A percentile compares a stretch with the other conserved stretches of the same genome.
phyloP scores from a whole-genome alignment of 2,113 vertebrate genomes.

The Tangachromis dhanisi region DNA sequence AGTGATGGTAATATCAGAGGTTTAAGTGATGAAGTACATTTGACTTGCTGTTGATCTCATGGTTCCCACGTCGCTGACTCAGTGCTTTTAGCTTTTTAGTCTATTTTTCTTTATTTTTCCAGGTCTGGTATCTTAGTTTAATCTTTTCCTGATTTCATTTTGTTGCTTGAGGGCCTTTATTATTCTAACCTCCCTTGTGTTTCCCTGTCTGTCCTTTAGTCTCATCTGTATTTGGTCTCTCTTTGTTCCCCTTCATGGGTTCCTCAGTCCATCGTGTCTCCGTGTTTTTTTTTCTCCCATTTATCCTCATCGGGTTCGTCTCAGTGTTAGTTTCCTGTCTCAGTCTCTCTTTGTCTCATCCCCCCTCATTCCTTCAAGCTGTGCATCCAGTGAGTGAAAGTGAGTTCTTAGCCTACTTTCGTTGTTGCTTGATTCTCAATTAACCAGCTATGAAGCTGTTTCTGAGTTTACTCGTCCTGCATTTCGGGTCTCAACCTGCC shows the following conservation, averaged over 20 bases:
- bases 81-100: accelerated
- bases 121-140: accelerated
- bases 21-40: accelerated
- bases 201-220: accelerated
- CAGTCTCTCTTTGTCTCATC: background rate
- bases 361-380: accelerated
- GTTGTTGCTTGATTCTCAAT: accelerated
- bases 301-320: accelerated
- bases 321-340: background rate
- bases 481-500: background rate
- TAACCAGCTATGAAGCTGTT: too few relatives aligned
- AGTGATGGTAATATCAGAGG: accelerated
- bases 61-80: background rate
- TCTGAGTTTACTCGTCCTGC: too few relatives aligned
- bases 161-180: background rate
- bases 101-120: too few relatives aligned
- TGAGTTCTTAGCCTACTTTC: background rate
- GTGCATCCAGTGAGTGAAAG: background rate
- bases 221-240: background rate
- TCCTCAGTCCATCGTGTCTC: accelerated
- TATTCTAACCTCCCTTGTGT: background rate
- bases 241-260: accelerated
- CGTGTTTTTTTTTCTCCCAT: accelerated
- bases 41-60: background rate
- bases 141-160: too few relatives aligned